phyloP scores from a whole-genome alignment of 2,113 vertebrate species.

The Salvelinus namaycush region DNA sequence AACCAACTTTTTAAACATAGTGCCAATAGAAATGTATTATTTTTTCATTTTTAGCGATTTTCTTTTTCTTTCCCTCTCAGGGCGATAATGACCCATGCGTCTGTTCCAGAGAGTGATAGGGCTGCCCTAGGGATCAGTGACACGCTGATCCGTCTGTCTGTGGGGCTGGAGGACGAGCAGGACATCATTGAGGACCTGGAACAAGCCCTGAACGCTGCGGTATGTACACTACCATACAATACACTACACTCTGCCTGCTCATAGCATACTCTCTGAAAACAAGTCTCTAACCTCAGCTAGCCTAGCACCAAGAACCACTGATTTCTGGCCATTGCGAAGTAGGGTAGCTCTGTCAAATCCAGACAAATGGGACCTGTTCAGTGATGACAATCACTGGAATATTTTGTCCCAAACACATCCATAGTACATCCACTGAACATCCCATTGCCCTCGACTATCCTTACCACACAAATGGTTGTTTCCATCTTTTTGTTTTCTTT shows the following conservation, averaged over 20 bases:
- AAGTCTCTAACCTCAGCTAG: no score
- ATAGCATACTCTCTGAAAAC: no score
- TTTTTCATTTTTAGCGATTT: background rate
- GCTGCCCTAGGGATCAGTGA: constrained; percentile 83
- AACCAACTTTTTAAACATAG: background rate
- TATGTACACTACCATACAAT: constrained; percentile 62
- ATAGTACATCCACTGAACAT: no score
- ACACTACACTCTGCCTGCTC: no score
- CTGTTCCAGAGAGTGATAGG: constrained; percentile 82
- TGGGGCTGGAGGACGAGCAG: constrained; percentile 86
- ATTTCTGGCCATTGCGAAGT: no score
- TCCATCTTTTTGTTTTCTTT: constrained; percentile 30
- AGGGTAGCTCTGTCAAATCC: no score
- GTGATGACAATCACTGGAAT: no score
- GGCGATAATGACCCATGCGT: constrained; percentile 90
- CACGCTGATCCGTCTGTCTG: constrained; percentile 85
- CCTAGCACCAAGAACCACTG: no score
- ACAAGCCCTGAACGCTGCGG: constrained; percentile 83
- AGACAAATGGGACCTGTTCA: no score
- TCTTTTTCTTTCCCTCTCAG: constrained; percentile 59
- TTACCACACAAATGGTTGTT: no score
- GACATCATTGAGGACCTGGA: constrained; percentile 85
- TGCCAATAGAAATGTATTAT: background rate
- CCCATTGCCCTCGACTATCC: no score
- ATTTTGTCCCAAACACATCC: no score